Evolutionary conservation across 2,888 invertebrate genomes (phyloP).

Genomic region (Colostygia pectinataria): DNA sequence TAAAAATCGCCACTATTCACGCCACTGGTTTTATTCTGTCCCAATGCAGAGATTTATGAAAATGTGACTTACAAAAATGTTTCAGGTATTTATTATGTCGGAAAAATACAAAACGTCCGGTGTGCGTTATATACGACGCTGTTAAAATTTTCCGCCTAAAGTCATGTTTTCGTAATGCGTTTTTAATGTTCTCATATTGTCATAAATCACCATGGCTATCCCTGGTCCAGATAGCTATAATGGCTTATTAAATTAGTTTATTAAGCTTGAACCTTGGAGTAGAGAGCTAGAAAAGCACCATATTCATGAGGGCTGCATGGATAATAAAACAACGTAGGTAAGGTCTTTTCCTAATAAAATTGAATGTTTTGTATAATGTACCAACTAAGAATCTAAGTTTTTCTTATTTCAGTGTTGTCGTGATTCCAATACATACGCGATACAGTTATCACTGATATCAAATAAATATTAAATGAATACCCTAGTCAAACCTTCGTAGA

Average conservation of each 20-base stretch:
- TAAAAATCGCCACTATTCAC: conserved; percentile 5
- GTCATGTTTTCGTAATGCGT: conserved; percentile 82
- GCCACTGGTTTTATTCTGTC: conserved; percentile 5
- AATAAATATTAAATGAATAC: too few relatives aligned
- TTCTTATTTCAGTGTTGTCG: too few relatives aligned
- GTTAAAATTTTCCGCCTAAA: conserved; percentile 77
- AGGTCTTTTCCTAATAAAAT: too few relatives aligned
- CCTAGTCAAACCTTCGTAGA: too few relatives aligned
- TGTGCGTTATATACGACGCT: conserved; percentile 64
- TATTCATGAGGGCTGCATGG: too few relatives aligned
- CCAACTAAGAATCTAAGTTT: too few relatives aligned
- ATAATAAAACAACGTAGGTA: too few relatives aligned
- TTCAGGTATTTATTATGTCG: conserved; percentile 39
- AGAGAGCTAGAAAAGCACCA: conserved; percentile 18
- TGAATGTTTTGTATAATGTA: too few relatives aligned
- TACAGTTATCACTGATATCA: too few relatives aligned
- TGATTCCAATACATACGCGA: too few relatives aligned
- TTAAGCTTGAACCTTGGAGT: conserved; percentile 51
- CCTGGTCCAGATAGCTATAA: conserved; percentile 81
- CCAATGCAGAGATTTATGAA: conserved; percentile 22
- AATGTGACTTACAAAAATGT: conserved; percentile 31
- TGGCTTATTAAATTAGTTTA: conserved; percentile 79
- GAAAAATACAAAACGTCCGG: conserved; percentile 61
- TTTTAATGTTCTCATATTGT: conserved; percentile 83
- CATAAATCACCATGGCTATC: conserved; percentile 79